These are phyloP conservation scores for Caenorhabditis virilis DNA, from an alignment of 2,888 invertebrate species.

Conservation along the genomic window DNA sequence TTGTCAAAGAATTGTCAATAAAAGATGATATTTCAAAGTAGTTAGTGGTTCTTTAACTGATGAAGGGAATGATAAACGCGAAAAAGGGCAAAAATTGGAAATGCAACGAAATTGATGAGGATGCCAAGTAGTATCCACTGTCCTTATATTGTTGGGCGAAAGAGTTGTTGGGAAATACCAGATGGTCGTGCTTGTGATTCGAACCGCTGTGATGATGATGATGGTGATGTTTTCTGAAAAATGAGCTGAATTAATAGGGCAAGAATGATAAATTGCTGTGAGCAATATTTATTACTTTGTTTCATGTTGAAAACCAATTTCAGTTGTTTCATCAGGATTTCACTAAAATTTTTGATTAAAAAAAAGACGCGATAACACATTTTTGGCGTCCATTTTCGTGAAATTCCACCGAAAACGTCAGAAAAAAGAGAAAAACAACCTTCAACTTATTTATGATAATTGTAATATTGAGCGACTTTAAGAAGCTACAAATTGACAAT, in stretches of 20 bases:
- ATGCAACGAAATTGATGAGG: no score
- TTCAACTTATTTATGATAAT: no score
- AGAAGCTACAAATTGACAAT: no score
- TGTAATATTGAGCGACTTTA: no score
- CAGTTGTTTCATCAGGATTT: background rate
- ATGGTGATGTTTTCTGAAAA: conserved; percentile 27
- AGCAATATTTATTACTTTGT: background rate
- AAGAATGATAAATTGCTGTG: background rate
- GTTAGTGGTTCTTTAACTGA: background rate
- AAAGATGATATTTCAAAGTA: no score
- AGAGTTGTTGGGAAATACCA: conserved; percentile 24
- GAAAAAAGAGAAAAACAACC: no score
- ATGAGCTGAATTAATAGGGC: background rate
- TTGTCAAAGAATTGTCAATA: no score
- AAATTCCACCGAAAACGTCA: background rate
- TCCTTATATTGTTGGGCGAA: conserved; percentile 30
- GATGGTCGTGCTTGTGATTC: conserved; percentile 19
- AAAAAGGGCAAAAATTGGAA: no score
- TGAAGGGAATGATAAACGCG: background rate
- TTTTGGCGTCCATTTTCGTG: background rate
- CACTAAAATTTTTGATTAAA: background rate
- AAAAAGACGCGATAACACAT: background rate
- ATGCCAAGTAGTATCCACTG: conserved; percentile 16
- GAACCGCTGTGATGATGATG: conserved; percentile 19
- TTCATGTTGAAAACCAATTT: background rate